These are phyloP conservation scores for Melanchra persicariae DNA, from an alignment of 2,888 invertebrate genomes.

Conservation along the genomic window DNA sequence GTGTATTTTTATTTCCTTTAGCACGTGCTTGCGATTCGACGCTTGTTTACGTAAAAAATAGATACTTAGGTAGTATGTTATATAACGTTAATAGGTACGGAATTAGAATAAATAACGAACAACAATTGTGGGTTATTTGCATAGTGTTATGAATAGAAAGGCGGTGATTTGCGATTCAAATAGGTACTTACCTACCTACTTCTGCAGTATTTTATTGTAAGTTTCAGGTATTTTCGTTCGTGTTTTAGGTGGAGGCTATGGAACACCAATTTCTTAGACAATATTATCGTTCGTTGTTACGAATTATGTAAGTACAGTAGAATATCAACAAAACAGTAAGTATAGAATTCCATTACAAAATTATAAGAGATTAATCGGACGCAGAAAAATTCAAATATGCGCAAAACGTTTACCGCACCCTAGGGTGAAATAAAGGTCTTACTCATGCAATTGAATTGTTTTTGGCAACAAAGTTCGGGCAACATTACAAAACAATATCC, in stretches of 20 bases:
- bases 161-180: constrained; percentile 9
- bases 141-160: constrained; percentile 12
- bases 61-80: constrained; percentile 26
- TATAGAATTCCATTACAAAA: not conserved
- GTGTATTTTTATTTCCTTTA: constrained; percentile 51
- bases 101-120: constrained; percentile 34
- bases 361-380: not conserved
- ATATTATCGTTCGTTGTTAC: not conserved
- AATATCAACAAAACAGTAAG: not conserved
- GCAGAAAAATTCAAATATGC: not conserved
- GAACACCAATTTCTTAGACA: not conserved
- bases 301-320: too few relatives aligned
- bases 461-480: constrained; percentile 53
- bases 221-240: not conserved
- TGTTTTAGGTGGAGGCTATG: not conserved
- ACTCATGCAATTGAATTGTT: constrained; percentile 67
- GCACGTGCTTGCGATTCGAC: constrained; percentile 37
- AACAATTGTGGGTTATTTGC: constrained; percentile 19
- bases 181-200: not conserved
- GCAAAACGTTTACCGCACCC: constrained; percentile 31
- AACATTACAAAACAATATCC: constrained; percentile 50
- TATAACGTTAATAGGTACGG: constrained; percentile 32
- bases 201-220: not conserved
- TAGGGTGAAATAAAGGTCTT: constrained; percentile 20
- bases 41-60: constrained; percentile 53